phyloP scores from a whole-genome alignment of 64 coral and sea anemone genomes.

The Porites lutea region DNA sequence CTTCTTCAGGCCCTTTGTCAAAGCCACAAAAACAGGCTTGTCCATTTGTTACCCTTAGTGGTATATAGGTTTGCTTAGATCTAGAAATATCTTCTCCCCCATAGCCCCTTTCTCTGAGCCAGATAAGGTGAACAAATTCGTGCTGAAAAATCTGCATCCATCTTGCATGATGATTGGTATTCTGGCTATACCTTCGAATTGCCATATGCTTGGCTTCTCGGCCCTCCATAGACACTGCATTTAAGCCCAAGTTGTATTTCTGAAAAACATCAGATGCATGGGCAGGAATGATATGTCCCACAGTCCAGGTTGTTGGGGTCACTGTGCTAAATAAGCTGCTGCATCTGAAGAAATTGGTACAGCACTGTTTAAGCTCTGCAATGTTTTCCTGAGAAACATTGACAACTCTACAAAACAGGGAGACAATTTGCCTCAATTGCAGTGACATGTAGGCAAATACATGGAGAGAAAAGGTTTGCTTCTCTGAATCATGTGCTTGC shows the following conservation, averaged over 20 bases:
- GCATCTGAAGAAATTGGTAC: constrained; percentile 71
- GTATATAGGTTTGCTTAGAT: constrained; percentile 83
- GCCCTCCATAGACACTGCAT: constrained; percentile 90
- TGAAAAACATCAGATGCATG: constrained; percentile 79
- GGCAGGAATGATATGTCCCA: constrained; percentile 72
- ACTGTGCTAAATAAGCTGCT: constrained; percentile 66
- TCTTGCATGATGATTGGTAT: constrained; percentile 67
- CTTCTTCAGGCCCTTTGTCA: constrained; percentile 49
- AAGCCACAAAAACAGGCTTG: constrained; percentile 83
- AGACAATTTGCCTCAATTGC: constrained; percentile 68
- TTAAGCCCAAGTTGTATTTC: constrained; percentile 75
- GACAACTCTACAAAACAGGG: constrained; percentile 79
- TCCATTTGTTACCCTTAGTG: constrained; percentile 71
- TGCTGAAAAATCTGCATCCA: constrained; percentile 89
- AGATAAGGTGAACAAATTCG: constrained; percentile 78
- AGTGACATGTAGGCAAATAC: constrained; percentile 74
- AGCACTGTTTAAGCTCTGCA: constrained; percentile 57
- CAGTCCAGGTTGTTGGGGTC: constrained; percentile 78
- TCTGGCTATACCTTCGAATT: constrained; percentile 71
- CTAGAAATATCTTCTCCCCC: constrained; percentile 62
- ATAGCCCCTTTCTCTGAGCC: constrained; percentile 78
- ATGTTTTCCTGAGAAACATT: constrained; percentile 68
- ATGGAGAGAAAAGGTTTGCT: constrained; percentile 67
- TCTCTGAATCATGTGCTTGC: constrained; percentile 32
- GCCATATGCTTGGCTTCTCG: constrained; percentile 77